Evolutionary conservation across 2,113 vertebrate genomes (phyloP).

Genomic region (Circaetus gallicus): DNA sequence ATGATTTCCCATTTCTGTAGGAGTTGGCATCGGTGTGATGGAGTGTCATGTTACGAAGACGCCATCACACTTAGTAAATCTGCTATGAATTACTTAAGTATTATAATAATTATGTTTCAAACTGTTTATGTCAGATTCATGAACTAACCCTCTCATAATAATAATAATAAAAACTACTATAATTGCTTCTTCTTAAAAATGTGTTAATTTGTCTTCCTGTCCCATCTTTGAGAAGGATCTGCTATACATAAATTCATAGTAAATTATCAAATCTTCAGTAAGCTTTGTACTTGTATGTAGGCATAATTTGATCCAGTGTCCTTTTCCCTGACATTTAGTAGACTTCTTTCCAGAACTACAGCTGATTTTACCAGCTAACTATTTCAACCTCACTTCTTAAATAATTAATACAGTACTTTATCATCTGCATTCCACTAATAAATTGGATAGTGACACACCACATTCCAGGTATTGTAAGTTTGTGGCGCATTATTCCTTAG

Average conservation of each 20-base stretch:
- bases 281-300: background rate
- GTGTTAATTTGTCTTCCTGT: background rate
- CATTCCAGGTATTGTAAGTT: background rate
- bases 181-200: background rate
- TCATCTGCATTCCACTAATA: conserved; percentile 49
- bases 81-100: background rate
- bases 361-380: conserved; percentile 9
- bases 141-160: background rate
- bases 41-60: background rate
- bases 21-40: background rate
- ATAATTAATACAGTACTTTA: conserved; percentile 13
- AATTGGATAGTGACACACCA: conserved; percentile 12
- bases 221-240: background rate
- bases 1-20: background rate
- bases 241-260: background rate
- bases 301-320: background rate
- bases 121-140: background rate
- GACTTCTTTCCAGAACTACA: background rate
- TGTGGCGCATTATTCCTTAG: background rate
- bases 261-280: background rate
- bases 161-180: background rate
- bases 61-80: conserved; percentile 13
- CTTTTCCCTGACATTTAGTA: background rate
- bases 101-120: background rate
- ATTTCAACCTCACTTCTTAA: conserved; percentile 41